Evolutionary conservation across 2,888 invertebrate genomes (phyloP).

Genomic region (Pseudococcus viburni): DNA sequence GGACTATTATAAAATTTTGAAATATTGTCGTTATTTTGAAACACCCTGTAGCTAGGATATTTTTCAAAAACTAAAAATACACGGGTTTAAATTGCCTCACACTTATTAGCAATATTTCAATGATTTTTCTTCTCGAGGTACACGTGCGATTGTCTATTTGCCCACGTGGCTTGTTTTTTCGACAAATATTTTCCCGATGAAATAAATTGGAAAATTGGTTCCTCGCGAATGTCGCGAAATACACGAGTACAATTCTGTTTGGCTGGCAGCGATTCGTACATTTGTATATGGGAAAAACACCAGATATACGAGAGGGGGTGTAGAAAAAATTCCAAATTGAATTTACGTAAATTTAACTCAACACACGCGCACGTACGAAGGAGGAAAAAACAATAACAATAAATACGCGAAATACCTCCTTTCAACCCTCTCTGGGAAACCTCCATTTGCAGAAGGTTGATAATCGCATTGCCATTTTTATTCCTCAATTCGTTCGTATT

Average conservation of each 20-base stretch:
- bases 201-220: background rate
- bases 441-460: constrained; percentile 22
- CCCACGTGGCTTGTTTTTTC: constrained; percentile 5
- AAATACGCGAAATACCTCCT: constrained; percentile 13
- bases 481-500: constrained; percentile 12
- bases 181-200: background rate
- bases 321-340: constrained; percentile 13
- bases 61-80: no score
- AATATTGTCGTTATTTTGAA: no score
- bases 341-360: background rate
- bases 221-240: background rate
- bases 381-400: constrained; percentile 14
- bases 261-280: background rate
- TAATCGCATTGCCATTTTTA: constrained; percentile 31
- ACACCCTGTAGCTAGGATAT: no score
- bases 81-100: background rate
- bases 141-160: background rate
- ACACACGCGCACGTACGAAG: background rate
- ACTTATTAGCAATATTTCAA: background rate
- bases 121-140: background rate
- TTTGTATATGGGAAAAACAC: background rate
- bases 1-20: no score
- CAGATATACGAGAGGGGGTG: background rate
- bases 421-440: background rate
- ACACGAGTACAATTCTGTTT: background rate